These are phyloP conservation scores for Enteromius viviparus DNA, from an alignment of 2,797 vertebrate species.

Conservation along the genomic window DNA sequence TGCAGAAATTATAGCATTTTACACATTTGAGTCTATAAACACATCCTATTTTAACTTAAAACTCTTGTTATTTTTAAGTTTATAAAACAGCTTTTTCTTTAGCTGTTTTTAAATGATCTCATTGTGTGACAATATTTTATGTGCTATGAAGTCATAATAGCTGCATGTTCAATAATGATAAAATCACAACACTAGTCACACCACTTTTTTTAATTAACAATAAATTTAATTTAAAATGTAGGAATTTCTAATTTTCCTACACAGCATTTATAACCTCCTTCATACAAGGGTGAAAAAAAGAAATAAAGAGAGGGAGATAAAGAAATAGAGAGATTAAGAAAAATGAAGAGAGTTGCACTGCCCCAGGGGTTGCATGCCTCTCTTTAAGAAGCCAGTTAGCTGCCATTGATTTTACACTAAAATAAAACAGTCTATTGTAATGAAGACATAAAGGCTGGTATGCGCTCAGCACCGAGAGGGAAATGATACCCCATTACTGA, in stretches of 20 bases:
- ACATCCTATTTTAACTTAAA: no score
- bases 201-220: background rate
- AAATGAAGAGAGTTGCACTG: background rate
- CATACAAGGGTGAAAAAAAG: background rate
- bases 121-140: background rate
- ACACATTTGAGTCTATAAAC: background rate
- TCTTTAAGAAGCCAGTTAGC: slow-evolving; percentile 51
- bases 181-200: background rate
- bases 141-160: background rate
- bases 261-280: slow-evolving; percentile 4
- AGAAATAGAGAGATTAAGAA: background rate
- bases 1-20: background rate
- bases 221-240: background rate
- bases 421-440: slow-evolving; percentile 55
- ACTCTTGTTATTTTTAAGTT: no score
- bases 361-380: slow-evolving; percentile 9
- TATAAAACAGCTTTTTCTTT: no score
- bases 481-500: slow-evolving; percentile 43
- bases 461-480: slow-evolving; percentile 52
- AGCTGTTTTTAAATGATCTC: background rate
- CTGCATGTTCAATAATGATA: background rate
- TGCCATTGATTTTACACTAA: slow-evolving; percentile 70
- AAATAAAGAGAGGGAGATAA: slow-evolving; percentile 6
- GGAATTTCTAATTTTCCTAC: background rate
- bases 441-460: slow-evolving; percentile 64